Evolutionary conservation across 2,888 invertebrate genomes (phyloP).

Genomic region (Asteroscopus sphinx): DNA sequence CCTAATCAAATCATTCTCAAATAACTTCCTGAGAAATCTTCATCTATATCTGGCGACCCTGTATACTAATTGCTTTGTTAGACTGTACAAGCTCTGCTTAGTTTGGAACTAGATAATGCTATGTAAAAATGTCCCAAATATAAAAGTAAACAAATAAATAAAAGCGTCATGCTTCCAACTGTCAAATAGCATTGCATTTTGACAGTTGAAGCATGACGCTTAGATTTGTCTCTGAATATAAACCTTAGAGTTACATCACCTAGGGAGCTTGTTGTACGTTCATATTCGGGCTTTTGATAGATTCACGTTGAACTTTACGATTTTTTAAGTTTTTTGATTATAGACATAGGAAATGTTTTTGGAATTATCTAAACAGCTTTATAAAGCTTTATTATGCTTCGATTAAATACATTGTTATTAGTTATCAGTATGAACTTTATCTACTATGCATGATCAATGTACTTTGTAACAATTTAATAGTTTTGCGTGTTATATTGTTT

Average conservation of each 20-base stretch:
- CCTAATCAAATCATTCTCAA: too few relatives aligned
- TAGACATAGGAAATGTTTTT: slow-evolving; percentile 64
- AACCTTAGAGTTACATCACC: slow-evolving; percentile 75
- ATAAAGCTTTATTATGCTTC: slow-evolving; percentile 59
- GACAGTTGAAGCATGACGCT: too few relatives aligned
- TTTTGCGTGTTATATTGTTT: slow-evolving; percentile 54
- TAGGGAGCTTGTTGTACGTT: slow-evolving; percentile 73
- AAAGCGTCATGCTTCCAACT: too few relatives aligned
- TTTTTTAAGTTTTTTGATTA: slow-evolving; percentile 61
- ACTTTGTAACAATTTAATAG: slow-evolving; percentile 55
- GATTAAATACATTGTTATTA: slow-evolving; percentile 56
- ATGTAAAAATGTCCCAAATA: too few relatives aligned
- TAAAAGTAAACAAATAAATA: too few relatives aligned
- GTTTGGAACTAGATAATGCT: too few relatives aligned
- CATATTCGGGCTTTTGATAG: slow-evolving; percentile 74
- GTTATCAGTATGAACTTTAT: slow-evolving; percentile 57
- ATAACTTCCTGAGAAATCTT: too few relatives aligned
- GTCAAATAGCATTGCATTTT: too few relatives aligned
- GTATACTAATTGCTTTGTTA: too few relatives aligned
- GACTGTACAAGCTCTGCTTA: too few relatives aligned
- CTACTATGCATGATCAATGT: slow-evolving; percentile 60
- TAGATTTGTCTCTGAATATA: too few relatives aligned
- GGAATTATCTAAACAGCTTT: slow-evolving; percentile 60
- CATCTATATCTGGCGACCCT: too few relatives aligned
- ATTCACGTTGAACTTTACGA: slow-evolving; percentile 62